Evolutionary conservation across 2,113 vertebrate species (phyloP).

Genomic region (Fulmarus glacialis): DNA sequence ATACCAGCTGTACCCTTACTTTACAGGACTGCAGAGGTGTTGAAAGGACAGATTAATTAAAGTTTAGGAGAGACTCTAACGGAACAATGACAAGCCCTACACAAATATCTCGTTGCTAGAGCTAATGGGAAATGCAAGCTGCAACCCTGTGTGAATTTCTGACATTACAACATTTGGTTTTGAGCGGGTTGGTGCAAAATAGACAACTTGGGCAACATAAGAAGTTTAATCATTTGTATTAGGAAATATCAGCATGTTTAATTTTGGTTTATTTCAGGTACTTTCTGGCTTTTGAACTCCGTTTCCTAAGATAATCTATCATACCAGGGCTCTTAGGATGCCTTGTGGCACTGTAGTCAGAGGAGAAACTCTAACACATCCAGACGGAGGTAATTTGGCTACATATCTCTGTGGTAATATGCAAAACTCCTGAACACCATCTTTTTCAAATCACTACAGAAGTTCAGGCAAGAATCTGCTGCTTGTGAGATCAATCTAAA

Average conservation of each 20-base stretch:
- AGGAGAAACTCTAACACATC: not conserved
- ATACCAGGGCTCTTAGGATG: not conserved
- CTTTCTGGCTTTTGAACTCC: not conserved
- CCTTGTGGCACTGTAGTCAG: not conserved
- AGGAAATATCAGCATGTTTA: not conserved
- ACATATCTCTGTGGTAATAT: not conserved
- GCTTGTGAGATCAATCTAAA: slow-evolving; percentile 52
- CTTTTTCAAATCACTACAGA: slow-evolving; percentile 31
- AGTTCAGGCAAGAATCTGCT: slow-evolving; percentile 44
- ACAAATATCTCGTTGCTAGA: slow-evolving; percentile 21
- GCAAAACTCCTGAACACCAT: slow-evolving; percentile 13
- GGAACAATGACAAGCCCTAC: slow-evolving; percentile 26
- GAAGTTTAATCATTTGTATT: not conserved
- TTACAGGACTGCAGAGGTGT: slow-evolving; percentile 24
- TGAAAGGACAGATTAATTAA: slow-evolving; percentile 64
- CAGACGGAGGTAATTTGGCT: slow-evolving; percentile 51
- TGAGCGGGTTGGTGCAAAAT: not conserved
- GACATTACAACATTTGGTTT: not conserved
- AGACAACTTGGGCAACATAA: not conserved
- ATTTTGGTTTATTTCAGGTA: not conserved
- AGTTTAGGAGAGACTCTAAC: not conserved
- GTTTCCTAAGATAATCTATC: not conserved
- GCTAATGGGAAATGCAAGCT: slow-evolving; percentile 9
- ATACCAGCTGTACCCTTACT: slow-evolving; percentile 39
- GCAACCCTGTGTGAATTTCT: not conserved